Evolutionary conservation across 2,888 invertebrate species (phyloP).

Genomic region (Petrolisthes cinctipes): DNA sequence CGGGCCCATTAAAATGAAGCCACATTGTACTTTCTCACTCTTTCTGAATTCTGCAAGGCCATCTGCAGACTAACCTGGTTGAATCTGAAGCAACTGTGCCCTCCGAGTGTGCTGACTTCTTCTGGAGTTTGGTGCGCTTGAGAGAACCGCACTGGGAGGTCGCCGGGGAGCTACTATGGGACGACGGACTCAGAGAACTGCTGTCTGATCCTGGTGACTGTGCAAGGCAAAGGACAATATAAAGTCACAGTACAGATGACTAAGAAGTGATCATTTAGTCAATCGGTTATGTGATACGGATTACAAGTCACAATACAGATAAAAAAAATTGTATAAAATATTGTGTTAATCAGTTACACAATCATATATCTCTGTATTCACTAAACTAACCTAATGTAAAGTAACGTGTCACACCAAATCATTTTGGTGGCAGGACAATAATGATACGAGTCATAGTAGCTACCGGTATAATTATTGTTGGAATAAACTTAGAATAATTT

Average conservation of each 20-base stretch:
- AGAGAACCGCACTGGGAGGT: conserved; percentile 54
- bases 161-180: conserved; percentile 56
- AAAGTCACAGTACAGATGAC: neutral
- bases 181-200: conserved; percentile 54
- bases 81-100: conserved; percentile 59
- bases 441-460: no score
- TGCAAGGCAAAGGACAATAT: neutral
- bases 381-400: neutral
- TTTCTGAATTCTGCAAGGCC: no score
- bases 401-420: neutral
- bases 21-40: no score
- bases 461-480: no score
- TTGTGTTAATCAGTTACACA: neutral
- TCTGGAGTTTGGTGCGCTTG: conserved; percentile 54
- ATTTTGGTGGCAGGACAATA: no score
- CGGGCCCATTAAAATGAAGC: no score
- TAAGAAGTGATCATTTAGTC: neutral
- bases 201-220: conserved; percentile 48
- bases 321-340: neutral
- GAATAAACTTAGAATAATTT: no score
- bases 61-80: conserved; percentile 9
- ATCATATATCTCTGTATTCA: neutral
- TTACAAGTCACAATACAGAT: neutral
- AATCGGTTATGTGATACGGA: neutral
- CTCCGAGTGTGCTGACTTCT: conserved; percentile 55